phyloP scores from a whole-genome alignment of 2,113 vertebrate genomes.

The Baryphthengus martii region DNA sequence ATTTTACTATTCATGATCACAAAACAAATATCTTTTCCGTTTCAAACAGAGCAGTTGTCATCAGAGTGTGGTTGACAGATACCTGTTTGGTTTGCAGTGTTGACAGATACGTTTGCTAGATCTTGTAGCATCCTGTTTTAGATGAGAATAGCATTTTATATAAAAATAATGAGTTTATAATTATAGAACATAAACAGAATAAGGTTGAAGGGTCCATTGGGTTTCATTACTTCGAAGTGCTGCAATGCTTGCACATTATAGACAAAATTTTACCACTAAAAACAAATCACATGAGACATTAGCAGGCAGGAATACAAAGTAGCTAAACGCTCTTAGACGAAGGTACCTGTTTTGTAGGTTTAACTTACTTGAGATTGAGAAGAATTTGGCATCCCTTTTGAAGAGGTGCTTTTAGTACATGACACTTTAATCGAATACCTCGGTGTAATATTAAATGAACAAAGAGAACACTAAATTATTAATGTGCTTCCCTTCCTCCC shows the following conservation, averaged over 20 bases:
- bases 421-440: slow-evolving; percentile 75
- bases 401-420: slow-evolving; percentile 65
- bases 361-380: slow-evolving; percentile 69
- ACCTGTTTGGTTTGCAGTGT: not conserved
- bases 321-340: slow-evolving; percentile 41
- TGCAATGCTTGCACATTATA: slow-evolving; percentile 42
- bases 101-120: not conserved
- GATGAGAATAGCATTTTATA: slow-evolving; percentile 34
- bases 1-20: not conserved
- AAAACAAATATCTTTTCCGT: not conserved
- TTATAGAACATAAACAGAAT: slow-evolving; percentile 64
- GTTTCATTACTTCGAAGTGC: slow-evolving; percentile 66
- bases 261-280: slow-evolving; percentile 51
- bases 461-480: slow-evolving; percentile 64
- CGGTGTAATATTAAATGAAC: slow-evolving; percentile 73
- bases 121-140: not conserved
- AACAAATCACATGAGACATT: slow-evolving; percentile 50
- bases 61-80: not conserved
- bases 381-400: slow-evolving; percentile 66
- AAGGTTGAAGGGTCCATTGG: slow-evolving; percentile 66
- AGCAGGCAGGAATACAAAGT: slow-evolving; percentile 26
- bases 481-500: slow-evolving; percentile 35
- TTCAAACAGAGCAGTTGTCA: not conserved
- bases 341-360: slow-evolving; percentile 65
- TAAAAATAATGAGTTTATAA: slow-evolving; percentile 65